Percentiles rank a stretch among this genome's conserved stretches.
phyloP scores from a whole-genome alignment of 2,797 vertebrate genomes.

The Micromesistius poutassou region DNA sequence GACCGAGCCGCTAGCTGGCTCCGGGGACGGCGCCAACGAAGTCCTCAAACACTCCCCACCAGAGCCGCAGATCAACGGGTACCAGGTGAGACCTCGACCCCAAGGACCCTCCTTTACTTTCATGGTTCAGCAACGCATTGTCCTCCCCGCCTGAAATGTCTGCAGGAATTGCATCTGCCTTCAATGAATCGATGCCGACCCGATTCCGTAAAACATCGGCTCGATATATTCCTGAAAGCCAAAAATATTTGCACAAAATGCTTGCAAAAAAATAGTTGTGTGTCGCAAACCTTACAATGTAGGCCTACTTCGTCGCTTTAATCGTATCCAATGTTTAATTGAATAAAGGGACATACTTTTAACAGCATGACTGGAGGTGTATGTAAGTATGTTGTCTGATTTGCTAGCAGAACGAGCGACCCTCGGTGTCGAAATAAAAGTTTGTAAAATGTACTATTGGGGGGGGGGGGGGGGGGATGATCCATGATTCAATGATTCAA shows the following conservation, averaged over 20 bases:
- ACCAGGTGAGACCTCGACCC: conserved; percentile 28
- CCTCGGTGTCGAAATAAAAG: too few relatives aligned
- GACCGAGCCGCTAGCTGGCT: conserved; percentile 38
- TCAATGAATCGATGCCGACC: not conserved
- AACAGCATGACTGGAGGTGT: not conserved
- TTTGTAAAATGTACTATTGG: too few relatives aligned
- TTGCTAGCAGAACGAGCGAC: not conserved
- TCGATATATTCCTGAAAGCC: too few relatives aligned
- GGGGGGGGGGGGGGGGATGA: too few relatives aligned
- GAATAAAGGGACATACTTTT: too few relatives aligned
- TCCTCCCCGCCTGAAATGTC: not conserved
- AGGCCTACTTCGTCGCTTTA: too few relatives aligned
- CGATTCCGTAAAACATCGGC: too few relatives aligned
- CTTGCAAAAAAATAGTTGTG: too few relatives aligned
- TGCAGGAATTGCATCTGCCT: not conserved
- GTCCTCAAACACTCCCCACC: conserved; percentile 35
- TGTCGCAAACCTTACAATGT: too few relatives aligned
- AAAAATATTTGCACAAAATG: too few relatives aligned
- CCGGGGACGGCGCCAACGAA: conserved; percentile 51
- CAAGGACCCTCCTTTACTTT: not conserved
- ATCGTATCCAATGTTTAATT: too few relatives aligned
- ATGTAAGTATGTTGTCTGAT: not conserved
- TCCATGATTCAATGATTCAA: too few relatives aligned
- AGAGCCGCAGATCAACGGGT: conserved; percentile 26
- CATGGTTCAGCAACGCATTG: not conserved